Conservation (phyloP, 2,888 invertebrate species). For the Norana najaformis region DNA sequence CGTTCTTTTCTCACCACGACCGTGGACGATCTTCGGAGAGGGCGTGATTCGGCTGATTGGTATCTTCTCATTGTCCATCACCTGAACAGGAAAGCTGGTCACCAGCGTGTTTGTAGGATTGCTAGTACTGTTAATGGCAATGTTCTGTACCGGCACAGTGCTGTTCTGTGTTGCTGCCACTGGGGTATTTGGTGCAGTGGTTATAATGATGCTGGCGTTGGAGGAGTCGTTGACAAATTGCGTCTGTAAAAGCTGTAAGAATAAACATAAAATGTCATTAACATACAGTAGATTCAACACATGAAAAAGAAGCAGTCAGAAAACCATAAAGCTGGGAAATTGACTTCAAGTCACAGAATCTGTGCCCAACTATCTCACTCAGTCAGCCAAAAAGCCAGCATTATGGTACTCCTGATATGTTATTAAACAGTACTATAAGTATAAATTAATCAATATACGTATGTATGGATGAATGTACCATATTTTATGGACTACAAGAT, state of each 20-base stretch:
- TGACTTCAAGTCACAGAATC: no score
- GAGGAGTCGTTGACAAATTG: not conserved
- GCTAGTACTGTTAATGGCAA: not conserved
- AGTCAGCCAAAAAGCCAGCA: no score
- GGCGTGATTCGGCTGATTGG: constrained; percentile 33
- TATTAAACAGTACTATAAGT: no score
- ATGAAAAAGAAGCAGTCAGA: not conserved
- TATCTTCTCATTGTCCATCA: constrained; percentile 30
- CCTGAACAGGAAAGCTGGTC: constrained; percentile 30
- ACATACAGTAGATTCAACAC: not conserved
- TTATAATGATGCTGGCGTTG: not conserved
- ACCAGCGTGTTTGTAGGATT: not conserved
- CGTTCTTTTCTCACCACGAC: constrained; percentile 60
- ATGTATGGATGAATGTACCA: not conserved
- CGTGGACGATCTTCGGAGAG: not conserved
- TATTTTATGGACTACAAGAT: no score
- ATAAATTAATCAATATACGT: not conserved
- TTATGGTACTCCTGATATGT: no score
- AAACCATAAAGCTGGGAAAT: not conserved
- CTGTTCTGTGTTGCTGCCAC: constrained; percentile 9
- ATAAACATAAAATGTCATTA: not conserved
- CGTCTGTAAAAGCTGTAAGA: not conserved
- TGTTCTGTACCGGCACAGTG: constrained; percentile 15
- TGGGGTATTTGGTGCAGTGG: not conserved
- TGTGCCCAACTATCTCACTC: no score